Evolutionary conservation across 2,888 invertebrate genomes (phyloP).

Genomic region (Dexiosoma caninum): DNA sequence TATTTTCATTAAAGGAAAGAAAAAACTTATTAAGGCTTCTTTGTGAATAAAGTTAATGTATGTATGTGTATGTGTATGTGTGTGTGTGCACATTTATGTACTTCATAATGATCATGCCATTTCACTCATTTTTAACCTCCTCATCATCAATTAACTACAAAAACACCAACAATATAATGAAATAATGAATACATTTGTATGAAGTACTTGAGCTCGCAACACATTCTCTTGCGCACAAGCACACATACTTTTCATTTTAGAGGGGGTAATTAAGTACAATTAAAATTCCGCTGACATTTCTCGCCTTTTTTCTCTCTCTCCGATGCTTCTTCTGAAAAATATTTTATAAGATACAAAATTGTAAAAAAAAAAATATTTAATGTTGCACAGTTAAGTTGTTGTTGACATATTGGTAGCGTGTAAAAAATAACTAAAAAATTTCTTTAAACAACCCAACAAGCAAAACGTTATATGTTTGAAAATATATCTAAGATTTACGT

Average conservation of each 20-base stretch:
- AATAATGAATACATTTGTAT: slow-evolving; percentile 60
- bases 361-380: slow-evolving; percentile 48
- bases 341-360: slow-evolving; percentile 44
- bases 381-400: slow-evolving; percentile 24
- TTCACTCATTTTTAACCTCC: slow-evolving; percentile 62
- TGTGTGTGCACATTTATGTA: background rate
- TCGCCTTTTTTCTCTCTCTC: slow-evolving; percentile 61
- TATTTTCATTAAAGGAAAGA: slow-evolving; percentile 11
- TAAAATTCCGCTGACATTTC: slow-evolving; percentile 64
- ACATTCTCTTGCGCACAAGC: slow-evolving; percentile 43
- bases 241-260: slow-evolving; percentile 32
- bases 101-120: slow-evolving; percentile 49
- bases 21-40: slow-evolving; percentile 22
- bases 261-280: slow-evolving; percentile 64
- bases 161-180: slow-evolving; percentile 45
- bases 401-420: slow-evolving; percentile 56
- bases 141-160: slow-evolving; percentile 60
- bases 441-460: slow-evolving; percentile 11
- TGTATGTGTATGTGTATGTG: background rate
- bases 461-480: background rate
- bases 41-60: background rate
- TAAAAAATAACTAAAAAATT: slow-evolving; percentile 28
- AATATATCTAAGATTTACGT: too few relatives aligned
- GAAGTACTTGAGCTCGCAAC: slow-evolving; percentile 39
- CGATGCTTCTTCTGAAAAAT: slow-evolving; percentile 15